Conservation (phyloP, 2,888 invertebrate genomes). For the Quadroppia sp. region DNA sequence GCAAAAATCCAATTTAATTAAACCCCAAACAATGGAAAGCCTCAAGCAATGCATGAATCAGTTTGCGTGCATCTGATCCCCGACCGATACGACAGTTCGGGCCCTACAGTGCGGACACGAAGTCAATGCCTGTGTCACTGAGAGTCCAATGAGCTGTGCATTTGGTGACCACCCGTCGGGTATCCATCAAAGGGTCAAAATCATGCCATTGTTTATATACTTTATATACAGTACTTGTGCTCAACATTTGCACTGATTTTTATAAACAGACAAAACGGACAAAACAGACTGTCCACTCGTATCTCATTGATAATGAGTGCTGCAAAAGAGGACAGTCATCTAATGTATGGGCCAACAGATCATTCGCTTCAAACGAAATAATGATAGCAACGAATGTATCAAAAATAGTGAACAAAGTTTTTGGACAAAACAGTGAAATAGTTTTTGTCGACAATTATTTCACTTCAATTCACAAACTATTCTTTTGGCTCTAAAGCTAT, state of each 20-base stretch:
- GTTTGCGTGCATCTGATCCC: slow-evolving; percentile 20
- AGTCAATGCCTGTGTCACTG: slow-evolving; percentile 3
- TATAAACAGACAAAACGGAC: slow-evolving; percentile 29
- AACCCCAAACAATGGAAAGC: slow-evolving; percentile 22
- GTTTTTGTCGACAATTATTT: slow-evolving; percentile 29
- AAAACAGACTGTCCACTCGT: too few species aligned
- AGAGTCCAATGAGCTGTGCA: slow-evolving; percentile 4
- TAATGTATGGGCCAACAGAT: too few species aligned
- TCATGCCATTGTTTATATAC: slow-evolving; percentile 22
- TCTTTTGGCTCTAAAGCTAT: not conserved
- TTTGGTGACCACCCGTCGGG: slow-evolving; percentile 27
- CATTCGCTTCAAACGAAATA: too few species aligned
- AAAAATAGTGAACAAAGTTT: too few species aligned
- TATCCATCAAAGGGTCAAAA: slow-evolving; percentile 26
- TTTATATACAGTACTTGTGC: not conserved
- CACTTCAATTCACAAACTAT: not conserved
- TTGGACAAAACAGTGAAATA: not conserved
- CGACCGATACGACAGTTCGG: slow-evolving; percentile 3
- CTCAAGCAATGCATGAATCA: slow-evolving; percentile 23
- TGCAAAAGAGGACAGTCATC: too few species aligned
- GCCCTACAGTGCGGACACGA: not conserved
- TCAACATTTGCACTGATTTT: not conserved
- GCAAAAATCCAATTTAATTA: slow-evolving; percentile 35
- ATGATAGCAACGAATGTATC: too few species aligned
- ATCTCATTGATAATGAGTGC: too few species aligned